These are phyloP conservation scores for Melipona bicolor DNA, from an alignment of 2,888 invertebrate genomes.

Conservation along the genomic window DNA sequence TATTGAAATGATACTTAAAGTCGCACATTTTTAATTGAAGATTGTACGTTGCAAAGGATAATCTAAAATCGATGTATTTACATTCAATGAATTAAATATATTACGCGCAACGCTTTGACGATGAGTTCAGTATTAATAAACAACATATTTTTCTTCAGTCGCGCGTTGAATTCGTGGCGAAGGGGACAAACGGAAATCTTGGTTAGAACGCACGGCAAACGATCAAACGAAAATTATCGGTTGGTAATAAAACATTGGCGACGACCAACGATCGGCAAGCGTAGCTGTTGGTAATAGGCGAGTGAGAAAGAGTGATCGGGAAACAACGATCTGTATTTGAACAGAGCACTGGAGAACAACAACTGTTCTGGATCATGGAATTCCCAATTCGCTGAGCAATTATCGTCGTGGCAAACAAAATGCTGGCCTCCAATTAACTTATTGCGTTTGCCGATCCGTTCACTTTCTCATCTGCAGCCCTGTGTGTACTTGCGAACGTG, in stretches of 20 bases:
- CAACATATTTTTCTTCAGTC: neutral
- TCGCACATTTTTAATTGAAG: too few species aligned
- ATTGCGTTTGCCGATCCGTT: constrained; percentile 40
- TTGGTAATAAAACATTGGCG: constrained; percentile 11
- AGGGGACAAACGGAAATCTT: neutral
- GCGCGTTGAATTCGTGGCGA: neutral
- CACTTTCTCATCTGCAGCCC: constrained; percentile 32
- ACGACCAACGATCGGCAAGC: constrained; percentile 17
- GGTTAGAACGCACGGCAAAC: neutral
- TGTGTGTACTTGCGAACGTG: neutral
- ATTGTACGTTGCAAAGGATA: neutral
- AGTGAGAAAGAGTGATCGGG: constrained; percentile 18
- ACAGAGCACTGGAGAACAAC: constrained; percentile 26
- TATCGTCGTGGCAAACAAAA: constrained; percentile 62
- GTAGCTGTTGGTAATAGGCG: neutral
- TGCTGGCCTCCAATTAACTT: constrained; percentile 63
- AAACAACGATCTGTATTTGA: constrained; percentile 21
- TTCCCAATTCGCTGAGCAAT: constrained; percentile 60
- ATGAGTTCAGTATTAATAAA: neutral
- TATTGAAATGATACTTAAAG: too few species aligned
- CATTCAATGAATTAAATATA: neutral
- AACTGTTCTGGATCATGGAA: constrained; percentile 49
- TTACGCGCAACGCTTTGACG: neutral
- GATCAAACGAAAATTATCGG: constrained; percentile 17
- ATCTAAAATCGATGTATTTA: neutral